A percentile compares a stretch with the other conserved stretches of the same genome.
phyloP scores from a whole-genome alignment of 2,888 invertebrate genomes.

The Mesorhabditis sp. region DNA sequence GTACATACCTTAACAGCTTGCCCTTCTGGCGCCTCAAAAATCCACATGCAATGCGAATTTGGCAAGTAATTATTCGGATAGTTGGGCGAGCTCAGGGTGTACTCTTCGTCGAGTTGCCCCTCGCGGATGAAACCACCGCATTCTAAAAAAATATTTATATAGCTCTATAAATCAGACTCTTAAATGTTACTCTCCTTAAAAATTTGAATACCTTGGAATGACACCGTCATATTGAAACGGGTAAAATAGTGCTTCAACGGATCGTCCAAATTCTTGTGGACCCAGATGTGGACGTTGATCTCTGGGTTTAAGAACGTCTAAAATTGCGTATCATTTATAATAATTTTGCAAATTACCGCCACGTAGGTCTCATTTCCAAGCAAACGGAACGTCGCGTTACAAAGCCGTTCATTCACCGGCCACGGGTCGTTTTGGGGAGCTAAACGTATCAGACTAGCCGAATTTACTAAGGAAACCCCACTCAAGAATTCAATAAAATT shows the following conservation, averaged over 20 bases:
- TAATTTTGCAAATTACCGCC: background rate
- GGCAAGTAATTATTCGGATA: constrained; percentile 39
- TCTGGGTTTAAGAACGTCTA: constrained; percentile 1
- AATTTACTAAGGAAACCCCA: background rate
- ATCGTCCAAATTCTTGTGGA: background rate
- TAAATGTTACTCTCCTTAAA: too few relatives aligned
- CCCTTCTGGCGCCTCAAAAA: constrained; percentile 48
- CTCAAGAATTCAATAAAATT: constrained; percentile 8
- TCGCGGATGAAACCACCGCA: constrained; percentile 37
- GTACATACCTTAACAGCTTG: constrained; percentile 38
- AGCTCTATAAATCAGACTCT: too few relatives aligned
- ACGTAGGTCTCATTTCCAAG: background rate
- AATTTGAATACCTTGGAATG: background rate
- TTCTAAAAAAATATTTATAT: constrained; percentile 18
- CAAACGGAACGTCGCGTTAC: constrained; percentile 23
- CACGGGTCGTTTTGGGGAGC: constrained; percentile 12
- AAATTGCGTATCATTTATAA: background rate
- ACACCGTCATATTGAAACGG: constrained; percentile 1
- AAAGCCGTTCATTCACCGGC: constrained; percentile 24
- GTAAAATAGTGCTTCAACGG: background rate
- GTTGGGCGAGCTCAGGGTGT: constrained; percentile 27
- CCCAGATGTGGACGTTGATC: background rate
- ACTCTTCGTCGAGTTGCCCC: constrained; percentile 21
- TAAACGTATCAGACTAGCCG: background rate
- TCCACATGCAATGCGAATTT: constrained; percentile 45